Conservation (phyloP, 2,888 invertebrate species). For the Trisateles emortualis region DNA sequence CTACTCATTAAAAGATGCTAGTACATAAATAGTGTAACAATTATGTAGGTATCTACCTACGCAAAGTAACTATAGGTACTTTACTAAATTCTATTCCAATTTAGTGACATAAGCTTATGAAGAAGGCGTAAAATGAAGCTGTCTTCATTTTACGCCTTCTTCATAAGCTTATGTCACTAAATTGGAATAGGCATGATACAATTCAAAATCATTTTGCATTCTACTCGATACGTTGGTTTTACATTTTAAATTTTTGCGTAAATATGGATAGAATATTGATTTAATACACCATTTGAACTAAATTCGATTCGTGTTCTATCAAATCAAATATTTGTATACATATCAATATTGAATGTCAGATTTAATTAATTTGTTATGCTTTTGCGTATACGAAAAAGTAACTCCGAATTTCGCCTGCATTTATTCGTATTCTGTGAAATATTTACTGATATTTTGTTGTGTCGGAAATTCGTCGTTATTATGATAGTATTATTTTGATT, state of each 20-base stretch:
- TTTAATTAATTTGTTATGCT: conserved; percentile 17
- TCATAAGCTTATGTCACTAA: conserved; percentile 15
- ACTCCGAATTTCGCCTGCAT: neutral
- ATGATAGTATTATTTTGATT: conserved; percentile 28
- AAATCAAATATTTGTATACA: conserved; percentile 20
- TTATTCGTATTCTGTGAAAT: conserved; percentile 6
- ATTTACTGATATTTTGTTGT: conserved; percentile 9
- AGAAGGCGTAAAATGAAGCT: conserved; percentile 34
- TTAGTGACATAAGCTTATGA: conserved; percentile 31
- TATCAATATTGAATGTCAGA: conserved; percentile 14
- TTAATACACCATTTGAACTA: conserved; percentile 39
- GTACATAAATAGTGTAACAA: too few relatives aligned
- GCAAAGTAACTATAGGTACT: neutral
- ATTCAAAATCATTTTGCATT: conserved; percentile 54
- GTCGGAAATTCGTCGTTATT: conserved; percentile 24
- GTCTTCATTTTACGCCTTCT: too few relatives aligned
- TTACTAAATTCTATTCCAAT: conserved; percentile 28
- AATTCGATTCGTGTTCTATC: conserved; percentile 30
- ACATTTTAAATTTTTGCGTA: conserved; percentile 54
- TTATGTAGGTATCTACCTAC: too few relatives aligned
- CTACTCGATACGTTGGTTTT: conserved; percentile 43
- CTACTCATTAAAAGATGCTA: too few relatives aligned
- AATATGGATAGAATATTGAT: conserved; percentile 57
- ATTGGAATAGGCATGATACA: conserved; percentile 29
- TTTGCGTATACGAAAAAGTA: conserved; percentile 6